Base-by-base conservation (phyloP, 2,797 vertebrate genomes). In the Aeoliscus strigatus region DNA sequence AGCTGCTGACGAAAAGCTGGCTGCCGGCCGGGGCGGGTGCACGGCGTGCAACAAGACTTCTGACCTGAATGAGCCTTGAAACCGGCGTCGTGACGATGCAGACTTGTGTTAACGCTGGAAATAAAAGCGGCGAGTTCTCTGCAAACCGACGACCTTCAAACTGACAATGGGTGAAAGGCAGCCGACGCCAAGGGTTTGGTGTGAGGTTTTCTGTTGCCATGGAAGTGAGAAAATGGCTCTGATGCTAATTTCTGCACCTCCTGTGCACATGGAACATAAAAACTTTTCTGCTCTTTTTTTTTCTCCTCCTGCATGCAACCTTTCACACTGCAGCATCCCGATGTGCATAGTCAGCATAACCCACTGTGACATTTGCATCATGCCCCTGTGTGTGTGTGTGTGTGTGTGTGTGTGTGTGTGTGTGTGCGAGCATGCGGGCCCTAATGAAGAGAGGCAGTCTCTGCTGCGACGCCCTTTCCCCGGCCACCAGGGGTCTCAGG, bases 291-390 rank as follows among this genome's bases (percentile, higher is more conserved):
- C 14, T 42, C n/a, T 17, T 37, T 31, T n/a, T 12, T 5, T 24
- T 44, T 9, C 17, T 16, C 25, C 11, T 32, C 48, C 61, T 52
- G 58, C 44, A 50, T 64, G 63, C 59, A 79, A 62, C 54, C 70
- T 67, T 71, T 70, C 27, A 67, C 62, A 58, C 76, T 71, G 61
- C 70, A 74, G 77, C 69, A 51, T 74, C 72, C 56, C 50, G 51
- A 66, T 54, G 66, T 85, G 86, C 85, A 29, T 61, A 34, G 67
- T 79, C 78, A 58, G 65, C 41, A 49, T 67, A 64, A 76, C 71
- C 70, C 62, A 47, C 72, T 40, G 71, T 82, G 77, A 81, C 86
- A 86, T 88, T 85, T 87, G 81, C 79, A 81, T 86, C 70, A 38
- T 56, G 60, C 37, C 40, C 49, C 39, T 54, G 42, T 50, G 33